Conservation (phyloP, 1,140 invertebrate species). For the Ceratosolen solmsi region DNA sequence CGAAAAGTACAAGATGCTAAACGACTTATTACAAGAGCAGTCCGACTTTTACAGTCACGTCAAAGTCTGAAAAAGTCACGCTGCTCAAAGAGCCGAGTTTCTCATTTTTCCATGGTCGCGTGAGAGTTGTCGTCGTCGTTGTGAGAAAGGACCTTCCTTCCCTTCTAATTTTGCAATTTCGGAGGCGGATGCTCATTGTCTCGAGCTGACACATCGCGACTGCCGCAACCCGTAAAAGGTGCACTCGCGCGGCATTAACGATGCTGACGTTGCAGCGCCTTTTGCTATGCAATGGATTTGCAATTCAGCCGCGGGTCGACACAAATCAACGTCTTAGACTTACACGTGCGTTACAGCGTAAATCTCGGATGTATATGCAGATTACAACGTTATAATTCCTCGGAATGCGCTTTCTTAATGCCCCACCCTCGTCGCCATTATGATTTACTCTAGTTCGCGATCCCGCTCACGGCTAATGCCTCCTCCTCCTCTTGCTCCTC, state of each 20-base stretch:
- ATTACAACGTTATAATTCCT: constrained; percentile 46
- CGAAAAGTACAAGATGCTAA: too few relatives aligned
- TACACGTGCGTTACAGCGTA: constrained; percentile 8
- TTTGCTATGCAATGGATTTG: constrained; percentile 41
- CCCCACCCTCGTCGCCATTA: constrained; percentile 19
- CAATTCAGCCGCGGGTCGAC: constrained; percentile 39
- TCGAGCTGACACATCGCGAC: too few relatives aligned
- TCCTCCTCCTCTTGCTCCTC: too few relatives aligned
- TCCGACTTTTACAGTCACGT: too few relatives aligned
- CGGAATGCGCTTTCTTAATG: constrained; percentile 19
- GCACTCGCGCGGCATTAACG: background rate
- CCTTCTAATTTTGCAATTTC: constrained; percentile 14
- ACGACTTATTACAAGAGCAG: too few relatives aligned
- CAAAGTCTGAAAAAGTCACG: background rate
- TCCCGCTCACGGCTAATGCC: background rate
- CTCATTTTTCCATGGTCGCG: background rate
- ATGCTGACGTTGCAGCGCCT: constrained; percentile 1
- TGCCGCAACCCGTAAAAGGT: background rate
- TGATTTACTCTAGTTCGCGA: constrained; percentile 26
- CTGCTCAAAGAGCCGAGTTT: background rate
- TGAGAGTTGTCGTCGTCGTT: background rate
- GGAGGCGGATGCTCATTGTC: constrained; percentile 1
- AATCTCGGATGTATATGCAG: constrained; percentile 43
- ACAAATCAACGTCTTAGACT: constrained; percentile 50
- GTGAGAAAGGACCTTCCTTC: background rate